These are phyloP conservation scores for Micromussa lordhowensis DNA, from an alignment of 92 coral and sea anemone genomes.

Conservation along the genomic window DNA sequence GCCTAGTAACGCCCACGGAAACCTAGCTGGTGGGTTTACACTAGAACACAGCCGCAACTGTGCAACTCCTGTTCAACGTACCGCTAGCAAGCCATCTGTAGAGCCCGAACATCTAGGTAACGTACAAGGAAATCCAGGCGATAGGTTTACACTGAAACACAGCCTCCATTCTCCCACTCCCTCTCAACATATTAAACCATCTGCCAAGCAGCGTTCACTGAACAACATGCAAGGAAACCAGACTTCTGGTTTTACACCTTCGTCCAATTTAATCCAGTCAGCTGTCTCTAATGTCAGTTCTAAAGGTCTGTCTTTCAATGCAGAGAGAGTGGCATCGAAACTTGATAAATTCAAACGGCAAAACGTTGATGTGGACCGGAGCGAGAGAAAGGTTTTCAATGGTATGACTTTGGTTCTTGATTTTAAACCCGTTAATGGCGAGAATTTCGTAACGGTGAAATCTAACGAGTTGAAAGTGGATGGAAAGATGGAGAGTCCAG, in stretches of 20 bases:
- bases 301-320: not conserved
- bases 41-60: not conserved
- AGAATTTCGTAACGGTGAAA: not conserved
- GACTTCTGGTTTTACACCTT: not conserved
- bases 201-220: not conserved
- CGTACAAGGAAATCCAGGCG: not conserved
- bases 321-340: not conserved
- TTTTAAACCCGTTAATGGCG: not conserved
- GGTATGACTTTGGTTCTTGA: constrained; percentile 31
- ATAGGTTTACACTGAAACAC: not conserved
- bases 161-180: not conserved
- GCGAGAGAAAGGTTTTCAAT: constrained; percentile 18
- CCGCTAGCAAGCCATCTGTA: not conserved
- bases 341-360: not conserved
- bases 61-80: not conserved
- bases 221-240: not conserved
- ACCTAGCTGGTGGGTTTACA: not conserved
- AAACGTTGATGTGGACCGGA: not conserved
- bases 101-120: not conserved
- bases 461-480: constrained; percentile 1
- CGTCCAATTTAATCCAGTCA: not conserved
- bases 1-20: not conserved
- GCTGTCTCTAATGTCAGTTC: not conserved
- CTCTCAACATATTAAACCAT: not conserved
- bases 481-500: not conserved